Evolutionary conservation across 1,140 invertebrate genomes (phyloP), one percentile per base, ranked within the genome.

Genomic region (Ditylenchus dipsaci): DNA sequence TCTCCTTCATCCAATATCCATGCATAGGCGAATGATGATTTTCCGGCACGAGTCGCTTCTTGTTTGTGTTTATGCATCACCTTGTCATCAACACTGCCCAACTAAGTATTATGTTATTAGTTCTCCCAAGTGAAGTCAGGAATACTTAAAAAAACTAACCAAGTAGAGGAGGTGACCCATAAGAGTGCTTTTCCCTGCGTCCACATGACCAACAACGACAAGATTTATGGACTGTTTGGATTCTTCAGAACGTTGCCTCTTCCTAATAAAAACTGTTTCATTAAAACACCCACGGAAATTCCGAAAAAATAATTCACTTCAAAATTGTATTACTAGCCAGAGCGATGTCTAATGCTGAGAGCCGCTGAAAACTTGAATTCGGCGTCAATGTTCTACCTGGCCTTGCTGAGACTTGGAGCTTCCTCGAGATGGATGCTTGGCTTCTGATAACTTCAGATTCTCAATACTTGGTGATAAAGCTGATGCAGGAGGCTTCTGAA

Each of bases 1-100:
- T 92, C 92, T 70, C 93, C 97, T 86, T 97, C 93, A 86, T 99
- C 96, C n/a, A 99, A 85, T 11, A 98, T 92, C 95, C 95, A 99
- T 17, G 95, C 95, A 86, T 92, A 98, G 85, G 92, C 90, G 81
- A 98, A 99, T 56, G 93, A 95, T 74, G 95, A 91, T 85, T 99
- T 99, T 0, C 96, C 96, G 73, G 94, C 84, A 84, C 97, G 97
- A 82, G 92, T 92, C 61, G 95, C 95, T 79, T 99, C 95, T 81
- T 93, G 91, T 83, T 97, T 93, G 87, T 95, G 95, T 84, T 96
- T 97, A 83, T 97, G 93, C 87, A 99, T 91, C 0, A 89, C 87
- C 82, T 90, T 90, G 76, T 93, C 89, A 43, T 90, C 90, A 1
- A 99, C 91, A 84, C 91, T 89, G 19, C 93, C 94, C 21, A 97